Conservation (phyloP, 2,888 invertebrate species). For the Ormyrus thymus region DNA sequence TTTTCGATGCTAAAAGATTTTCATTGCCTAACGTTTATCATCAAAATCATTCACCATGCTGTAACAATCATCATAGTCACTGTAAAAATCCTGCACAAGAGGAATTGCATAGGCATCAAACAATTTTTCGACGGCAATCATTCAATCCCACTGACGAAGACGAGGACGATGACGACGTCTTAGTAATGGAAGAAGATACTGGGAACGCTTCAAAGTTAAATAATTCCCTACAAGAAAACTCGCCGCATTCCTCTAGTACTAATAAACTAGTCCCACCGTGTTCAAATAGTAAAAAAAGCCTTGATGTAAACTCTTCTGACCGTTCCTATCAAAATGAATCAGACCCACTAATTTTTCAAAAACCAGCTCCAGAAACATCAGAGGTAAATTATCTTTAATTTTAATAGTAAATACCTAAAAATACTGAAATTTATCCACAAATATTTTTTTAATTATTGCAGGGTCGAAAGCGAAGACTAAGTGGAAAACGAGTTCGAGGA, state of each 20-base stretch:
- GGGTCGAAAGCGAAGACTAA: constrained; percentile 66
- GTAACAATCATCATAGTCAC: constrained; percentile 7
- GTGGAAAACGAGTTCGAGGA: constrained; percentile 68
- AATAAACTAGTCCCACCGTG: constrained; percentile 49
- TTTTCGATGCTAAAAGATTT: constrained; percentile 27
- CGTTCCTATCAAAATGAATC: constrained; percentile 59
- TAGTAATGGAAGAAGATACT: constrained; percentile 38
- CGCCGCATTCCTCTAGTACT: constrained; percentile 55
- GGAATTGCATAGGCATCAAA: constrained; percentile 27
- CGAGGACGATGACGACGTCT: constrained; percentile 30
- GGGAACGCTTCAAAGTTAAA: constrained; percentile 57
- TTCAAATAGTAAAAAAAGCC: constrained; percentile 30
- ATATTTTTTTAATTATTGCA: constrained; percentile 48
- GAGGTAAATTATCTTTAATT: constrained; percentile 61
- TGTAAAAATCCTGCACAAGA: constrained; percentile 5
- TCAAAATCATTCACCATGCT: constrained; percentile 4
- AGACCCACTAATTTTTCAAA: constrained; percentile 60
- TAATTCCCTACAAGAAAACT: constrained; percentile 55
- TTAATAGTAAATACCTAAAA: neutral
- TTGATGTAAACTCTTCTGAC: constrained; percentile 51
- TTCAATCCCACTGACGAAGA: constrained; percentile 53
- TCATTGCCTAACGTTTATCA: constrained; percentile 43
- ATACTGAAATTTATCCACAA: neutral
- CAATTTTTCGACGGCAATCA: constrained; percentile 44
- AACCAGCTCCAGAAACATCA: constrained; percentile 57